Base-by-base conservation (phyloP, 1,140 invertebrate genomes). In the Ephestia elutella region DNA sequence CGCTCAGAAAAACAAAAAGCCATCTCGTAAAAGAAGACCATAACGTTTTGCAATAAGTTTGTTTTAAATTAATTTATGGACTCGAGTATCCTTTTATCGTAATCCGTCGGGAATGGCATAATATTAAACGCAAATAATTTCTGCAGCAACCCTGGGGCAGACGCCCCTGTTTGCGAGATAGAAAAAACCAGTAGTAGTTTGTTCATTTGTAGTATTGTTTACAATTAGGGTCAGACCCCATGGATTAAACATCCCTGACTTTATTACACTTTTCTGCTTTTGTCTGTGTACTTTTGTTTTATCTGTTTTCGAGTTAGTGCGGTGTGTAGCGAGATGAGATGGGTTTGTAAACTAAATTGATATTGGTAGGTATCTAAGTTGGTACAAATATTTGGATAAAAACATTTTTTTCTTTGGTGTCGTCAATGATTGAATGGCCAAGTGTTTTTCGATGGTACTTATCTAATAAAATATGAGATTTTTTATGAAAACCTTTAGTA, bases 151-250 rank as follows among this genome's bases (percentile, higher is more conserved):
- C 13, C 8, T 38, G 5, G 13, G 38, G 13, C 30, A 11, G 13
- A 13, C 32, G 56, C 67, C 72, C 60, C 62, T 58, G 54, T 70
- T 69, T 59, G 60, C 54, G 59, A 66, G 68, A 63, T 53, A 75
- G 71, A 73, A 75, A 73, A 57, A 65, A 54, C 62, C 66, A 50
- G 49, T 50, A 61, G 63, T 68, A 71, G 61, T 73, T 75, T 73
- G 69, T 75, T 75, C 68, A 71, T 77, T 80, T 75, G 70, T 60
- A 63, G 69, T 63, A 70, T 69, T 73, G 65, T 74, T 74, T 79
- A 68, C 71, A 69, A 73, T 76, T 68, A 73, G 72, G 73, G 71
- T 65, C 65, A 70, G 50, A 48, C 66, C 66, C 65, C 55, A 57
- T 60, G 62, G 58, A 65, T 71, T 66, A 57, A 59, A 58, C 57